Evolutionary conservation across 1,140 invertebrate genomes (phyloP).

Genomic region (Drosophila mayri): DNA sequence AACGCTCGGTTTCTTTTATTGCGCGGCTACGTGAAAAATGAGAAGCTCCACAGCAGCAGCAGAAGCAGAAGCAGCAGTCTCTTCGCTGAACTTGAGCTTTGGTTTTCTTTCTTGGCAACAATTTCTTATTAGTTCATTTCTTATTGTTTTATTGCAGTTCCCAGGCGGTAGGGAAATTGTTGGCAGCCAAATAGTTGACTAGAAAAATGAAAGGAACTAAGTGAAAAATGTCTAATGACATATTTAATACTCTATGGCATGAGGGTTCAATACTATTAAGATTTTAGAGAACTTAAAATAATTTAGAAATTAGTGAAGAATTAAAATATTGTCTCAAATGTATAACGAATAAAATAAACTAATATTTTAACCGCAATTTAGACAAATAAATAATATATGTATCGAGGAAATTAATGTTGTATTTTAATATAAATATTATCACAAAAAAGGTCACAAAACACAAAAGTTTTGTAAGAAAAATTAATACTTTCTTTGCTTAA

Average conservation of each 20-base stretch:
- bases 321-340: not conserved
- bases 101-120: constrained; percentile 27
- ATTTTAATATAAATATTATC: too few species aligned
- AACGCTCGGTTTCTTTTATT: constrained; percentile 82
- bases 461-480: not conserved
- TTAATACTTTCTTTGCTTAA: not conserved
- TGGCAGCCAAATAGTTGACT: constrained; percentile 25
- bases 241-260: constrained; percentile 15
- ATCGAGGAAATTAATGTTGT: too few species aligned
- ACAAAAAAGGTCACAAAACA: too few species aligned
- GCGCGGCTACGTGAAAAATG: constrained; percentile 68
- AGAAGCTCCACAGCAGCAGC: constrained; percentile 32
- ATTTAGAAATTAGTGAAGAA: not conserved
- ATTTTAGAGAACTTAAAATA: not conserved
- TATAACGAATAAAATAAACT: not conserved
- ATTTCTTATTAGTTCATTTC: constrained; percentile 54
- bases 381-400: not conserved
- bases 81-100: constrained; percentile 41
- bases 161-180: constrained; percentile 45
- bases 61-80: not conserved
- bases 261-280: not conserved
- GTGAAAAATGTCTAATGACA: constrained; percentile 20
- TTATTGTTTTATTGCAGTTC: constrained; percentile 56
- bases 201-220: constrained; percentile 22
- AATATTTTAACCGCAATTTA: not conserved